Evolutionary conservation across 1,140 invertebrate species (phyloP), one percentile per base, ranked within the genome.

Genomic region (Aphidius gifuensis): DNA sequence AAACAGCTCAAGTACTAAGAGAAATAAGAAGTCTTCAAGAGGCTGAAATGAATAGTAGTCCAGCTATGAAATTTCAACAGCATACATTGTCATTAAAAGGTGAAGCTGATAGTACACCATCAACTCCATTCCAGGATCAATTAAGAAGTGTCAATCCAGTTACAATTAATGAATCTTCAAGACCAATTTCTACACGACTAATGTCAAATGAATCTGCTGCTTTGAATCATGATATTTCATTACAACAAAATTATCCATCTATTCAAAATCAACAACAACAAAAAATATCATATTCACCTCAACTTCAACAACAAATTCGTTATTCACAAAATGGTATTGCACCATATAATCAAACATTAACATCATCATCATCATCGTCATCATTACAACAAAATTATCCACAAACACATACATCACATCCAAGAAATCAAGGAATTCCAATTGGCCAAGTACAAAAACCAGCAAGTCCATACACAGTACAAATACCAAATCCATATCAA

Each of bases 1-100:
- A 89, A 76, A 84, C 83, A 57, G 86, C 81, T 11, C 78, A 81
- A 55, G 76, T 81, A 5, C 60, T 81, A 6, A 79, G 83, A 40
- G 83, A 84, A 68, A 82, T 84, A 5, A 74, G 76, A 54, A 79
- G 73, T 45, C 71, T 83, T 7, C 74, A 82, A 44, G 79, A 83
- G 58, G 80, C 78, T 6, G 82, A 83, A 65, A 65, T 78, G 64
- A 79, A 77, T 56, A 62, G 76, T 11, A 32, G 23, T 32, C 58
- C 68, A 0, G 38, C 69, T 0, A 74, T 69, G 1, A 82, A 80
- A 61, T 80, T 81, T 56, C 78, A 81, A 38, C 78, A 81, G 21
- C 80, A 80, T n/a, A 81, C 79, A 0, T 64, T 81, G 39, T 79
- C 79, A 2, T 53, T 81, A 40, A 81, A 81, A 49, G 77, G 73